Evolutionary conservation across 1,140 invertebrate genomes (phyloP).

Genomic region (Hetaerina americana): DNA sequence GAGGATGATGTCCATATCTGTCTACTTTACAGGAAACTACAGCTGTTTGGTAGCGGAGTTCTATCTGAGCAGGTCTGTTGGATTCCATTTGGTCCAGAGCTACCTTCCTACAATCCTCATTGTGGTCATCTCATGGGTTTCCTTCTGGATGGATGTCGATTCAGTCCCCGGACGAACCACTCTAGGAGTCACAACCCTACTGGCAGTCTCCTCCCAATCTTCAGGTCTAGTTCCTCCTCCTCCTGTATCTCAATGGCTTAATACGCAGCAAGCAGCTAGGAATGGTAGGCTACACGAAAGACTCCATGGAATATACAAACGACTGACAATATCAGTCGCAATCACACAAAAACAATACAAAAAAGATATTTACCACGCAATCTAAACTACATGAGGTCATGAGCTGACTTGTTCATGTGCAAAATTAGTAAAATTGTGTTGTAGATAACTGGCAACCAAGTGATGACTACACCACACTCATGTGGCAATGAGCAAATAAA

Average conservation of each 20-base stretch:
- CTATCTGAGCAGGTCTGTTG: slow-evolving; percentile 38
- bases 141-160: slow-evolving; percentile 51
- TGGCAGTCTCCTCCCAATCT: slow-evolving; percentile 41
- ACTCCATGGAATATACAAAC: no score
- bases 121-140: slow-evolving; percentile 53
- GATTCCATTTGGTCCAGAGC: slow-evolving; percentile 48
- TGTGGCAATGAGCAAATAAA: no score
- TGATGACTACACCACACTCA: no score
- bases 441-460: no score
- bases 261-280: background rate
- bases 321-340: no score
- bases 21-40: slow-evolving; percentile 36
- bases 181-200: slow-evolving; percentile 45
- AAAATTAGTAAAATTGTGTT: no score
- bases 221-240: slow-evolving; percentile 24
- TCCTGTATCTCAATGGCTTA: background rate
- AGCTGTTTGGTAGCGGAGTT: slow-evolving; percentile 44
- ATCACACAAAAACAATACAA: no score
- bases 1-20: background rate
- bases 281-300: background rate
- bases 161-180: slow-evolving; percentile 49
- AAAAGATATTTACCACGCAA: no score
- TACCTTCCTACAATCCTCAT: slow-evolving; percentile 52
- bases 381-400: no score
- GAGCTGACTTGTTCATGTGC: no score